Evolutionary conservation across 2,797 vertebrate species (phyloP).

Genomic region (Sebastes jordani): DNA sequence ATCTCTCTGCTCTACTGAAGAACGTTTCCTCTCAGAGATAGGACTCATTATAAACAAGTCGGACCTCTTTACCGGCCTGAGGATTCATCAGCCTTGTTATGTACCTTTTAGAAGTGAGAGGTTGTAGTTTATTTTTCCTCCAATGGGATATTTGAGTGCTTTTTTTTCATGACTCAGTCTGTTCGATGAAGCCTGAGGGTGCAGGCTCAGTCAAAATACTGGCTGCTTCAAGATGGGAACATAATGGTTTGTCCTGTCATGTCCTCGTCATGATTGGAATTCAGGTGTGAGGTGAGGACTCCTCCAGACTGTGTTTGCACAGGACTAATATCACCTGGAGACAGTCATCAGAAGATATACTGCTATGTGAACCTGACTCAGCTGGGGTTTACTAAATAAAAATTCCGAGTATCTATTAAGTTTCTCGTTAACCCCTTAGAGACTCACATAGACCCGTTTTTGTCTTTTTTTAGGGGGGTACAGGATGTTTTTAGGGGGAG

Average conservation of each 20-base stretch:
- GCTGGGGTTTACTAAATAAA: conserved; percentile 11
- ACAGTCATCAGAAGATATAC: conserved; percentile 33
- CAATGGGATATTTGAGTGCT: neutral
- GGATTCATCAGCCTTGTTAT: conserved; percentile 34
- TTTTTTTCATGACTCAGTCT: conserved; percentile 16
- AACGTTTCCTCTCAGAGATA: conserved; percentile 32
- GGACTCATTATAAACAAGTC: conserved; percentile 33
- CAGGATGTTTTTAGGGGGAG: too few species aligned
- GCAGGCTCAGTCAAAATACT: conserved; percentile 41
- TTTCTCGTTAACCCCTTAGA: neutral
- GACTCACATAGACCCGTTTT: neutral
- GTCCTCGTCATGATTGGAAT: conserved; percentile 56
- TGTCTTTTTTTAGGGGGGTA: too few species aligned
- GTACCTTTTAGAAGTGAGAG: conserved; percentile 11
- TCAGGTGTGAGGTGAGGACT: conserved; percentile 52
- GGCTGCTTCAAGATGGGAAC: conserved; percentile 46
- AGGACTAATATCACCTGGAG: conserved; percentile 51
- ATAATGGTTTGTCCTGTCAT: conserved; percentile 62
- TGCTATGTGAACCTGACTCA: conserved; percentile 33
- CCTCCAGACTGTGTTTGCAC: conserved; percentile 51
- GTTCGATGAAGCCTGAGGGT: conserved; percentile 50
- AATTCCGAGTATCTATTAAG: neutral
- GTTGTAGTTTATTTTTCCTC: conserved; percentile 13
- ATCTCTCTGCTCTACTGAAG: conserved; percentile 18
- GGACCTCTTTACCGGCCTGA: conserved; percentile 16